A percentile compares a stretch with the other conserved stretches of the same genome.
Conservation (phyloP, 2,797 vertebrate species). For the Rhinoraja longicauda region DNA sequence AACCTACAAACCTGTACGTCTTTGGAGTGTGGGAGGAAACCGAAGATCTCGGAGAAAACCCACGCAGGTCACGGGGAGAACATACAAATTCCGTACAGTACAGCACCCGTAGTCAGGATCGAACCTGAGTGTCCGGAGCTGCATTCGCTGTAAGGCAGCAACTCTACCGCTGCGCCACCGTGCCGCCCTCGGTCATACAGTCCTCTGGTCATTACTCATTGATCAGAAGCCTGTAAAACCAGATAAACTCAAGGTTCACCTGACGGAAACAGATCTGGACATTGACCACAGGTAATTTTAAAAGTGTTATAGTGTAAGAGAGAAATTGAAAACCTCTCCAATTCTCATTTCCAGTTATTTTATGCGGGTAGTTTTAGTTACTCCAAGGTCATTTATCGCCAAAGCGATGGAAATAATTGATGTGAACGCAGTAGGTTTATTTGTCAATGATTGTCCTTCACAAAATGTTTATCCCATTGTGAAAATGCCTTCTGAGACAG, state of each 20-base stretch:
- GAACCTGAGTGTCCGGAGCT: too few relatives aligned
- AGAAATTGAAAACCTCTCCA: background rate
- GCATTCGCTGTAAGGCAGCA: too few relatives aligned
- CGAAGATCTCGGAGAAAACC: too few relatives aligned
- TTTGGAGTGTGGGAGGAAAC: too few relatives aligned
- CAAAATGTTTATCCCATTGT: background rate
- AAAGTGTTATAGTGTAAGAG: background rate
- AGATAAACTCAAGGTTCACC: background rate
- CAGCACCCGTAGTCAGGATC: too few relatives aligned
- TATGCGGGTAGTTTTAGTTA: background rate
- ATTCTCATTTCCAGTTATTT: background rate
- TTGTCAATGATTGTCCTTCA: conserved; percentile 31
- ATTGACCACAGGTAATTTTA: background rate
- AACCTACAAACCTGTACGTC: too few relatives aligned
- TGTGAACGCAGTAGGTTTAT: background rate
- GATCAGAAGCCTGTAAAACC: background rate
- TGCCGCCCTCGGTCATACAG: too few relatives aligned
- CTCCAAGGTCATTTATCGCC: conserved; percentile 13
- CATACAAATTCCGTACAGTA: too few relatives aligned
- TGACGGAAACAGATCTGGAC: background rate
- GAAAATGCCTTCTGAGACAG: background rate
- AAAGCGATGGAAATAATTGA: background rate
- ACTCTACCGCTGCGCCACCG: too few relatives aligned
- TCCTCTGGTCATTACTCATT: background rate
- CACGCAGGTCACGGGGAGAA: too few relatives aligned